Evolutionary conservation across 2,113 vertebrate species (phyloP), one percentile per base, ranked within the genome.

Genomic region (Eurypyga helias): DNA sequence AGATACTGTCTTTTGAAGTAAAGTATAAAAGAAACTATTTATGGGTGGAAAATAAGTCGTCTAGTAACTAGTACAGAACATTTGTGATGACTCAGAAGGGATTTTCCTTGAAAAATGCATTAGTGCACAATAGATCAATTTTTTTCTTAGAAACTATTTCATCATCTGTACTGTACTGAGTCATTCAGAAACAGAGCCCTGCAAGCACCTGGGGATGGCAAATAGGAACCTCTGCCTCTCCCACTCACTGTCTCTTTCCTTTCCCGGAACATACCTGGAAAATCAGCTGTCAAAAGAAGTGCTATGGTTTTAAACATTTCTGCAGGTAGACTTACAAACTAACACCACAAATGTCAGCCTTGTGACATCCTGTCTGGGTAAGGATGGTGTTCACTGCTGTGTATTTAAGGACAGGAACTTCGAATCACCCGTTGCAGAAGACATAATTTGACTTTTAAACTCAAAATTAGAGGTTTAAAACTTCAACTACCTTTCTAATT

Each of bases 71-170:
- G 86, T 77, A 61, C 7, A 9, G 77, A 67, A 72, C 57, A 31
- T 76, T 91, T 55, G 5, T 86, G 81, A 61, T 78, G 86, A 90
- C 77, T 81, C 87, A 72, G 60, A 78, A 91, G 71, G 84, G 20
- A 92, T 85, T 95, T 89, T 88, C 89, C 65, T 93, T 95, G 76
- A 92, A 94, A 96, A 95, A 61, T 69, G 82, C 34, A 75, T 88
- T 88, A 69, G 28, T 34, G 81, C 46, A 96, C 69, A 97, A 80
- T 73, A 87, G 81, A 86, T 87, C 18, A 10, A 41, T 60, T 86
- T 75, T 96, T 86, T 88, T 83, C 84, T 84, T 62, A 90, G 84
- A 92, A 96, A 92, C 48, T 67, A 78, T 62, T 95, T 96, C 57
- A 84, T 94, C 65, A 89, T 88, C 78, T 80, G 38, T 67, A 67